Evolutionary conservation across 1,140 invertebrate species (phyloP).

Genomic region (Drosophila nasuta): DNA sequence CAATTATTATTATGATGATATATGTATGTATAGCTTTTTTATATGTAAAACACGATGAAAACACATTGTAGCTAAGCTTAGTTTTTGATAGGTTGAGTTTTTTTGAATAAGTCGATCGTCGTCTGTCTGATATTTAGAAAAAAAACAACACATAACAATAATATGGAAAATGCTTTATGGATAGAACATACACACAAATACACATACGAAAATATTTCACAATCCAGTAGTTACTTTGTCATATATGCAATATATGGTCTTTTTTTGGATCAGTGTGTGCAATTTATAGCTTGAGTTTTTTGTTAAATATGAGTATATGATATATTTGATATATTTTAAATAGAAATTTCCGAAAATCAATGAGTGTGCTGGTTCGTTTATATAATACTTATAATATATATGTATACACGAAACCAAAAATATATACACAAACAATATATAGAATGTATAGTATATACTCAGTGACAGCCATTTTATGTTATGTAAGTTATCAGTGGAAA

Average conservation of each 20-base stretch:
- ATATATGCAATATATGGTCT: slow-evolving; percentile 79
- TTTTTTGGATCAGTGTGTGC: slow-evolving; percentile 74
- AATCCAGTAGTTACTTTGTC: slow-evolving; percentile 82
- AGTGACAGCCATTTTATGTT: slow-evolving; percentile 70
- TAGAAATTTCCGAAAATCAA: slow-evolving; percentile 61
- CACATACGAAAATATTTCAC: slow-evolving; percentile 59
- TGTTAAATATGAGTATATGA: slow-evolving; percentile 36
- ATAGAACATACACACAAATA: slow-evolving; percentile 27
- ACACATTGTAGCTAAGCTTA: slow-evolving; percentile 52
- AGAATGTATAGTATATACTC: slow-evolving; percentile 46
- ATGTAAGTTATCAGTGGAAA: slow-evolving; percentile 44
- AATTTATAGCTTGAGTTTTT: slow-evolving; percentile 59
- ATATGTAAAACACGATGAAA: slow-evolving; percentile 21
- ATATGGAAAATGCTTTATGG: slow-evolving; percentile 49
- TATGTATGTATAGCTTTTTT: slow-evolving; percentile 58
- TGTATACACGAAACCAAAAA: slow-evolving; percentile 24
- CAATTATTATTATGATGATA: slow-evolving; percentile 51
- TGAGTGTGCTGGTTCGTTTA: slow-evolving; percentile 51
- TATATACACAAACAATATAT: slow-evolving; percentile 45
- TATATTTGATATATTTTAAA: slow-evolving; percentile 76
- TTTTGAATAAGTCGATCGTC: slow-evolving; percentile 39
- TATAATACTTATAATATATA: slow-evolving; percentile 41
- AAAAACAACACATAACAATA: slow-evolving; percentile 28
- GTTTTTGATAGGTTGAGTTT: slow-evolving; percentile 71
- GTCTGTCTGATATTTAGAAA: slow-evolving; percentile 18